Base-by-base conservation (phyloP, 53 echinoderm and acorn worm genomes). In the Holothuria scabra region DNA sequence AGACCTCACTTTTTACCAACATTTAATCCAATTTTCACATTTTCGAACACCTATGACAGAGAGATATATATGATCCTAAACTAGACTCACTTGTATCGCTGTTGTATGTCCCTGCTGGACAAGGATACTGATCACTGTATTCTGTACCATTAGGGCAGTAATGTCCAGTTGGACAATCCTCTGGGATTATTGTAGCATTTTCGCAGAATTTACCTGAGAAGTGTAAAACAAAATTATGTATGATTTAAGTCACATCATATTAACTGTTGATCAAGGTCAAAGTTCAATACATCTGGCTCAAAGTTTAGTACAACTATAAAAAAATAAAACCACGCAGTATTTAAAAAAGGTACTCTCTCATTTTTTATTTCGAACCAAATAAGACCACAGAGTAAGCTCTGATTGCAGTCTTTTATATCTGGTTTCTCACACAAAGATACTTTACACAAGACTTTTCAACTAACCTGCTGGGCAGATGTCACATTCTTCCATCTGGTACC, bases 61-160 rank as follows among this genome's bases (percentile, higher is more conserved):
- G 3, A 52, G 52, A 16, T 52, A 48, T 18, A 52, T 52, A 14
- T 52, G 14, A 52, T 16, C 18, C 52, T 16, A 14, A 52, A 18
- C 52, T 52, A 25, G 28, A 79, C 89, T 76, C 61, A 95, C 95
- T 87, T 90, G 92, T 97, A 12, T 83, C 90, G 62, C 92, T 94
- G 56, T 97, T 97, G 67, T 97, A 94, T 4, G 94, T 91, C 24
- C 97, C 97, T 1, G 80, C 59, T 56, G 88, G 92, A 74, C 97
- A 97, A 20, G 94, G 97, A 76, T 76, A 97, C 87, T 97, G 94
- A 76, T 94, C 92, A 72, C 85, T 88, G 62, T 68, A 92, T 56
- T 91, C 94, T 2, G 97, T 94, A 16, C 94, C 92, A 11, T 81
- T 92, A 20, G 92, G 94, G 71, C 97, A 97, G 83, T 94, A 94